Base-by-base conservation (phyloP, 2,888 invertebrate genomes). In the Bellardia bayeri region DNA sequence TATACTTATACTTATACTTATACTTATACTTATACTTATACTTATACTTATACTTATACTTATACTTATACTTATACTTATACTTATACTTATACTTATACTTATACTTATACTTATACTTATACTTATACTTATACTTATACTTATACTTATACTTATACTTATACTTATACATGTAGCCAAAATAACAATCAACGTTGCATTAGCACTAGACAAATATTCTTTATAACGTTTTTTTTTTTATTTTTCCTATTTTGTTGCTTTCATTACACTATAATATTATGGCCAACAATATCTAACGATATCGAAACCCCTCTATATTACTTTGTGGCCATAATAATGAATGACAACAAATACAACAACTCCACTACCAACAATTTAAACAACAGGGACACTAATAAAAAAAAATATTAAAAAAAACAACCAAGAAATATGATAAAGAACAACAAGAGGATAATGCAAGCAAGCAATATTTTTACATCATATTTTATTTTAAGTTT, bases 251-350 rank as follows among this genome's bases (percentile, higher is more conserved):
- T 56, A 23, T 72, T 30, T 13, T 45, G 45, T 40, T 61, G 2
- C 30, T 23, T 7, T 14, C 9, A 7, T 63, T 33, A 1, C 8
- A 42, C 16, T 56, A 13, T 56, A 30, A 33, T 64, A 54, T 76
- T 76, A 64, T 66, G 64, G 16, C 56, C 58, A 74, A 51, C 30
- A 79, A 51, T 51, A 66, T 40, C 54, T 71, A 81, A 80, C 75
- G 56, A 69, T 69, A 69, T 45, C 30, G 30, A 80, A 84, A 63
- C 58, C 40, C 40, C 37, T 42, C 51, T n/a, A 42, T 56, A 75
- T 75, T 75, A 54, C 61, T 68, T 54, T 54, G 63, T 68, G 61
- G 40, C 56, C 69, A 75, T 63, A 63, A 80, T 40, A 63, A 51
- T 54, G 40, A 63, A 51, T 54, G 40, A 72, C 64, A 71, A 79